Base-by-base conservation (phyloP, 2,888 invertebrate species). In the Cheilosia scutellata region DNA sequence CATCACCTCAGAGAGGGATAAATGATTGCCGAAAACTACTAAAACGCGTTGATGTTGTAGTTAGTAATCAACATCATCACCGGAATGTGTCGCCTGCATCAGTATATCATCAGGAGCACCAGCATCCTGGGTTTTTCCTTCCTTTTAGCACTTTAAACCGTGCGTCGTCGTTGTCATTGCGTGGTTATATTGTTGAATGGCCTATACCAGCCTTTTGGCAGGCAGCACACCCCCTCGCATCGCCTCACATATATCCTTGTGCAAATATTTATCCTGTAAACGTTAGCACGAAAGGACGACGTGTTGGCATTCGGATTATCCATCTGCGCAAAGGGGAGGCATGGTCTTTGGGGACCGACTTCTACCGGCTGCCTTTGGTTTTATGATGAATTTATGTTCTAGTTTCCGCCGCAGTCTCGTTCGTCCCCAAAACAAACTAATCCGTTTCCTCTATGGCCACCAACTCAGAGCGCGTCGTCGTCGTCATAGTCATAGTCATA, bases 371-470 rank as follows among this genome's bases (percentile, higher is more conserved):
- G 72, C 72, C 51, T 62, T 51, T 51, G 66, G 82, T 72, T 82
- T 86, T 86, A 86, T 86, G 86, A 86, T 86, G 86, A 86, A 86
- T 86, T 86, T 86, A 86, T 82, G 82, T 77, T 86, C 72, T 71
- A 86, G 86, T 76, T 82, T 72, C 49, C 40, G 66, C 57, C 53
- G 37, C 7, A 31, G 47, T 31, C 9, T 62, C 31, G 49, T 7
- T 74, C 13, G 40, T 16, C 58, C 47, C 63, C 75, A 62, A 42
- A 51, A 76, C 63, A 82, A 72, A 83, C 78, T 83, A 79, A 83
- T 83, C 83, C 79, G 77, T 60, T 72, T 82, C 13, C 77, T 60
- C 68, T 11, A n/a, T n/a, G 5, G 83, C 68, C 68, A 42, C 49
- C 60, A 42, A 29, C 66, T 60, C 51, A 42, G 58, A 53, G 9